A percentile compares a stretch with the other conserved stretches of the same genome.
Conservation (phyloP, 2,888 invertebrate genomes). For the Serripes groenlandicus region DNA sequence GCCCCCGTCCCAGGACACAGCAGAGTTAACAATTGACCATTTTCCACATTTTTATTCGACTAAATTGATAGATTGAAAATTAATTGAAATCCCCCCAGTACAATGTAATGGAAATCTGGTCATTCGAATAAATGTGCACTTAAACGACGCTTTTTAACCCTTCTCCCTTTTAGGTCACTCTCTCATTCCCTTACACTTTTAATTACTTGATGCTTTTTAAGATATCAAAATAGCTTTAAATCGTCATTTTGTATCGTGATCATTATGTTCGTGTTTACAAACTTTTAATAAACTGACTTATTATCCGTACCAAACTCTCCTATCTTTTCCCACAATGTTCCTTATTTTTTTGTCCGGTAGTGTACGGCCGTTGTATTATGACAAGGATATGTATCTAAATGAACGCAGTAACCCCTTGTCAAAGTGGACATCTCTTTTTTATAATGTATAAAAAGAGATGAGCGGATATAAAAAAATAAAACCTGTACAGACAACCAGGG, state of each 20-base stretch:
- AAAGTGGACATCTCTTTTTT: constrained; percentile 20
- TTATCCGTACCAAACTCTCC: too few species aligned
- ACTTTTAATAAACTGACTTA: too few species aligned
- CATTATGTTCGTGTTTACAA: too few species aligned
- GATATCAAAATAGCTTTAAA: too few species aligned
- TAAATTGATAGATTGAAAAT: constrained; percentile 28
- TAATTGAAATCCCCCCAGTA: constrained; percentile 24
- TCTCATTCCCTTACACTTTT: too few species aligned
- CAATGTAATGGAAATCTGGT: constrained; percentile 20
- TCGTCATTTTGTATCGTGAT: too few species aligned
- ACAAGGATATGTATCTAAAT: constrained; percentile 5
- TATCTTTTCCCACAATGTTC: too few species aligned
- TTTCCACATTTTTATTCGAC: constrained; percentile 26
- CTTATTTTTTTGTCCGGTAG: not conserved
- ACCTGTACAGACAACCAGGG: constrained; percentile 1
- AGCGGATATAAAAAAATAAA: constrained; percentile 23
- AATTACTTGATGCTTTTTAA: too few species aligned
- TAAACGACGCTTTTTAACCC: constrained; percentile 7
- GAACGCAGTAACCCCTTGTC: constrained; percentile 21
- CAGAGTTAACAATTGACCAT: constrained; percentile 4
- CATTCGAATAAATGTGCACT: constrained; percentile 27
- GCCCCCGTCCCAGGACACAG: not conserved
- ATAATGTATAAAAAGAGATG: constrained; percentile 18
- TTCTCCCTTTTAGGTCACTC: not conserved
- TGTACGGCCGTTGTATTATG: too few species aligned